phyloP scores from a whole-genome alignment of 53 echinoderm and acorn worm species.

The Actinopyga echinites region DNA sequence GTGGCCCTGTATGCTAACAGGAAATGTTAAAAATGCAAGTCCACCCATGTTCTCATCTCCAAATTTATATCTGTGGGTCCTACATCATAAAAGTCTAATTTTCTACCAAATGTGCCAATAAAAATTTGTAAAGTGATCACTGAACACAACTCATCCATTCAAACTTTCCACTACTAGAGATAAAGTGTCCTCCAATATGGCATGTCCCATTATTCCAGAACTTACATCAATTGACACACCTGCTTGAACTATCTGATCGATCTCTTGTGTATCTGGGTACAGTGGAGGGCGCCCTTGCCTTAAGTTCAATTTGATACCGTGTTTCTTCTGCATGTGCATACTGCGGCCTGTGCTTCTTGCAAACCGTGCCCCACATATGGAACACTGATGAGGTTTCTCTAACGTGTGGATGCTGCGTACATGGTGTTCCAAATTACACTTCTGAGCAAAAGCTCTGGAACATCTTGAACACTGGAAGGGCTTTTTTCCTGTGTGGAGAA shows the following conservation, averaged over 20 bases:
- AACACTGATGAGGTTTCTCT: conserved; percentile 19
- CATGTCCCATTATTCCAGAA: background rate
- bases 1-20: no score
- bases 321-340: conserved; percentile 27
- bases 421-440: conserved; percentile 4
- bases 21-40: no score
- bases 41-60: no score
- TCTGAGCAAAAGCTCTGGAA: conserved; percentile 4
- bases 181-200: background rate
- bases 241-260: background rate
- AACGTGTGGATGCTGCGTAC: conserved; percentile 9
- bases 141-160: no score
- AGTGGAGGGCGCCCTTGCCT: conserved; percentile 9
- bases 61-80: no score
- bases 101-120: no score
- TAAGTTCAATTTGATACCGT: background rate
- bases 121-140: no score
- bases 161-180: background rate
- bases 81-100: no score
- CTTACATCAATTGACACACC: background rate
- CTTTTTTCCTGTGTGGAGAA: conserved; percentile 63
- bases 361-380: background rate
- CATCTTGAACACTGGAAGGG: background rate
- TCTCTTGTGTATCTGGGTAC: background rate
- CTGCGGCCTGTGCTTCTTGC: conserved; percentile 9